Evolutionary conservation across 2,888 invertebrate genomes (phyloP).

Genomic region (Prosapia bicincta): DNA sequence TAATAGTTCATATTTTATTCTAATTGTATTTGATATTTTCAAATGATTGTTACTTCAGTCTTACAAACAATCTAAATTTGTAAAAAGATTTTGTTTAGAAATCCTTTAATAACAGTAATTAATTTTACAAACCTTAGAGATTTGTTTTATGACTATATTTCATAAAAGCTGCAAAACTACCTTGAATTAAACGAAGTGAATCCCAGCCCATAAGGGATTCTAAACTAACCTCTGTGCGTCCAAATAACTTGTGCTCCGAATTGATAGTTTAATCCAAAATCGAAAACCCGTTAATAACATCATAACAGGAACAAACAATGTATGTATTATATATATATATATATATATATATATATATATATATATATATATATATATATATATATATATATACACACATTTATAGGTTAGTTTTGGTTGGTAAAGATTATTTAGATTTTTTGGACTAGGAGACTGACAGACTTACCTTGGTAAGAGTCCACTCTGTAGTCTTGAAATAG

Average conservation of each 20-base stretch:
- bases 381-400: too few species aligned
- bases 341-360: too few species aligned
- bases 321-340: too few species aligned
- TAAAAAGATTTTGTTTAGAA: background rate
- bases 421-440: too few species aligned
- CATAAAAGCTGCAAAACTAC: background rate
- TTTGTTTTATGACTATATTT: too few species aligned
- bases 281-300: background rate
- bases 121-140: too few species aligned
- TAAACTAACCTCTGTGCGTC: background rate
- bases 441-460: too few species aligned
- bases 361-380: too few species aligned
- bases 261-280: background rate
- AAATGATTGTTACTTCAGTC: background rate
- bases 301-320: background rate
- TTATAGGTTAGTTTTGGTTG: too few species aligned
- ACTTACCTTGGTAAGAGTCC: too few species aligned
- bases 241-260: background rate
- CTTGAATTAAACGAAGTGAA: background rate
- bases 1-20: background rate
- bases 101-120: background rate
- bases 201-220: background rate
- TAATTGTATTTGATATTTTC: background rate
- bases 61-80: background rate
- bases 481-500: too few species aligned